Percentiles rank a stretch among this genome's conserved stretches.
These are phyloP conservation scores for Agonopterix arenella DNA, from an alignment of 2,888 invertebrate genomes.

Conservation along the genomic window DNA sequence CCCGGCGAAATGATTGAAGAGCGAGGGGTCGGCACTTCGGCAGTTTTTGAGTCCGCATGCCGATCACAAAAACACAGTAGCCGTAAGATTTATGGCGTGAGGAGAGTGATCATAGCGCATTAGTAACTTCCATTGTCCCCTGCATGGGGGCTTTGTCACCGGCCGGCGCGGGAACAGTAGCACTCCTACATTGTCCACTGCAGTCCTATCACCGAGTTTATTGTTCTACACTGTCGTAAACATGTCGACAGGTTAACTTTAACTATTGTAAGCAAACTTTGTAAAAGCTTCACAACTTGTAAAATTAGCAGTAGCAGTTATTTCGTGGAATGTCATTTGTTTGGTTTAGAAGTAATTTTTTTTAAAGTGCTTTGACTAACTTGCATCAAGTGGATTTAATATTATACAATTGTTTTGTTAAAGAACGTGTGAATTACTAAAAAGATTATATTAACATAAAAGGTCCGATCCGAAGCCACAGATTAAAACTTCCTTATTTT, in stretches of 20 bases:
- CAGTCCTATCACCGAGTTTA: conserved; percentile 14
- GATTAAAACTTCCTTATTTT: too few relatives aligned
- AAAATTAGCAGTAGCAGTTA: conserved; percentile 18
- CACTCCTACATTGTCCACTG: conserved; percentile 18
- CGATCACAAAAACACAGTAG: conserved; percentile 43
- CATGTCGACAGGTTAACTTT: conserved; percentile 62
- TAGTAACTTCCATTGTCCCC: conserved; percentile 64
- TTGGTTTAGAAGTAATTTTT: background rate
- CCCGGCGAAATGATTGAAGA: conserved; percentile 18
- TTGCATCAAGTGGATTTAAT: background rate
- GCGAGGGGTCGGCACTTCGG: conserved; percentile 9
- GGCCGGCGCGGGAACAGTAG: conserved; percentile 37
- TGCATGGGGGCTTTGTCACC: conserved; percentile 52
- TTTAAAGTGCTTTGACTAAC: background rate
- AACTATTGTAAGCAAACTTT: conserved; percentile 1
- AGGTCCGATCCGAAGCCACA: too few relatives aligned
- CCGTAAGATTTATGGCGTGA: conserved; percentile 62
- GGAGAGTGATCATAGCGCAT: conserved; percentile 68
- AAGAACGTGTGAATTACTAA: too few relatives aligned
- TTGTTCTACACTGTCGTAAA: conserved; percentile 65
- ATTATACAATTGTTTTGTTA: background rate
- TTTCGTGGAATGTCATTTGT: conserved; percentile 20
- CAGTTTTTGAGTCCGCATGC: conserved; percentile 11
- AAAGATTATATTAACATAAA: too few relatives aligned
- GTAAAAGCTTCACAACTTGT: conserved; percentile 2